Conservation (phyloP, 2,888 invertebrate genomes). For the Panorpa germanica region DNA sequence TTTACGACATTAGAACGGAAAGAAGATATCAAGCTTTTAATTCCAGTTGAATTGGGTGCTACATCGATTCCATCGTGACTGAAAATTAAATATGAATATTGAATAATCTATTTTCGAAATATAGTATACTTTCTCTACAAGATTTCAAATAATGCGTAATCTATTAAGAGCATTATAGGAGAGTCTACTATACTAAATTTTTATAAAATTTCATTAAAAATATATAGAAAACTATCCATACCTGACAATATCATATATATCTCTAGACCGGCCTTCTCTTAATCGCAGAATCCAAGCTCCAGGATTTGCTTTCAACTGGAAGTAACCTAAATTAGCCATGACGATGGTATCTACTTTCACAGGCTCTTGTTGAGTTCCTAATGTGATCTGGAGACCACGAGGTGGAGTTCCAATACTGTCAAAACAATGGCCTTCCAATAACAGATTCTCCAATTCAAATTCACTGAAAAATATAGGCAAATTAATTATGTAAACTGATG, state of each 20-base stretch:
- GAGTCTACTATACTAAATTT: too few relatives aligned
- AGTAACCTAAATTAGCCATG: constrained; percentile 99
- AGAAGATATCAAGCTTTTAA: constrained; percentile 63
- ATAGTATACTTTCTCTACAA: too few relatives aligned
- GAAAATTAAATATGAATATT: constrained; percentile 12
- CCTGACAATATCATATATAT: constrained; percentile 84
- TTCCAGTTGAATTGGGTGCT: constrained; percentile 43
- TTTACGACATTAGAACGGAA: constrained; percentile 84
- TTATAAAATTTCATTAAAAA: too few relatives aligned
- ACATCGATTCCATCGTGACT: constrained; percentile 65
- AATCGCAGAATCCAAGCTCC: constrained; percentile 86
- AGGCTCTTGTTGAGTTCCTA: constrained; percentile 66
- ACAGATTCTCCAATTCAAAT: constrained; percentile 85
- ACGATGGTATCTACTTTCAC: constrained; percentile 90
- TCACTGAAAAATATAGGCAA: constrained; percentile 40
- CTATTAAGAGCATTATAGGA: too few relatives aligned
- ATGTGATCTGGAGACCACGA: constrained; percentile 86
- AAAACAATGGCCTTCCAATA: constrained; percentile 91
- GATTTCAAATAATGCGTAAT: too few relatives aligned
- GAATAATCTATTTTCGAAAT: too few relatives aligned
- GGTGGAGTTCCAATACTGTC: constrained; percentile 88
- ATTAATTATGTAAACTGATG: too few relatives aligned
- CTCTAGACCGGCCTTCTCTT: constrained; percentile 81
- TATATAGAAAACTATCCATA: constrained; percentile 18
- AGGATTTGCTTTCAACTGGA: constrained; percentile 94